These are phyloP conservation scores for Gymnocephalus cernua DNA, from an alignment of 2,113 vertebrate genomes.

Conservation along the genomic window DNA sequence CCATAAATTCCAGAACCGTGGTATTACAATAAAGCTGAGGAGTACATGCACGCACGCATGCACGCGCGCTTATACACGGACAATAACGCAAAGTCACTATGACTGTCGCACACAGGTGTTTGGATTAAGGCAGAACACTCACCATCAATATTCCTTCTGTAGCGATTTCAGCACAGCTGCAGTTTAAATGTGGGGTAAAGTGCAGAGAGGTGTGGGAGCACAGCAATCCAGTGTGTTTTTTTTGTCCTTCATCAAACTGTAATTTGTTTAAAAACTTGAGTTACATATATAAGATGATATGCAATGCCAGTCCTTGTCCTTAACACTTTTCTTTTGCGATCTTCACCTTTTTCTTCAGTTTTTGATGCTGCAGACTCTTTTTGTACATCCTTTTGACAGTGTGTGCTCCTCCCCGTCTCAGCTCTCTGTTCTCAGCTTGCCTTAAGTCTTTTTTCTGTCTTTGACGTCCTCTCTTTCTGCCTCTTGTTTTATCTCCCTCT, in stretches of 20 bases:
- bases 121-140: slow-evolving; percentile 52
- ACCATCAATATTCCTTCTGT: slow-evolving; percentile 29
- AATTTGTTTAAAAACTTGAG: not conserved
- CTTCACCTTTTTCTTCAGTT: slow-evolving; percentile 32
- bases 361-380: not conserved
- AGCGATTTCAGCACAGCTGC: slow-evolving; percentile 28
- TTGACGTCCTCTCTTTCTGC: not conserved
- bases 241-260: slow-evolving; percentile 34
- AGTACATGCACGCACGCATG: not conserved
- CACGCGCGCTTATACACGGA: not conserved
- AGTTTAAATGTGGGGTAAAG: slow-evolving; percentile 1
- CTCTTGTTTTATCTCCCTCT: not conserved
- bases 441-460: not conserved
- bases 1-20: not conserved
- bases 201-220: not conserved
- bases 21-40: not conserved
- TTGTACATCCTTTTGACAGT: not conserved
- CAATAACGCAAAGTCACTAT: not conserved
- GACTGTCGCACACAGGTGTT: slow-evolving; percentile 33
- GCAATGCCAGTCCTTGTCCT: not conserved
- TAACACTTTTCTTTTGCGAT: not conserved
- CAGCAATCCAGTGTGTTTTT: not conserved
- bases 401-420: not conserved
- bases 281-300: not conserved
- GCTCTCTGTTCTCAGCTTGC: not conserved